Conservation (phyloP, 2,113 vertebrate genomes). For the Pteruthius melanotis region DNA sequence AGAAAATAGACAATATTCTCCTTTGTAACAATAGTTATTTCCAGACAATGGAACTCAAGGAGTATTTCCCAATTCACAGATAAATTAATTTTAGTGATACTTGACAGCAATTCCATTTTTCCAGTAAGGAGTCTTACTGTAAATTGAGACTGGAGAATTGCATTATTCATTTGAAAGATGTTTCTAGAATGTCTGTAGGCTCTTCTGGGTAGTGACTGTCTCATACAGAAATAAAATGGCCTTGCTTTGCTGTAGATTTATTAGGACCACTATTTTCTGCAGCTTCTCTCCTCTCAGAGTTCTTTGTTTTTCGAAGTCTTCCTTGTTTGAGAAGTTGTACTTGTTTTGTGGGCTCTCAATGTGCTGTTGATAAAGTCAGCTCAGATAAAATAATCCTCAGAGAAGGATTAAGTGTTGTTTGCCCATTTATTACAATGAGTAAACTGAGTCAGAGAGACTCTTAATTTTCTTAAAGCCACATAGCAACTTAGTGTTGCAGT, state of each 20-base stretch:
- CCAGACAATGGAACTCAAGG: background rate
- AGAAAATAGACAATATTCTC: conserved; percentile 10
- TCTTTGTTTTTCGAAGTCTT: background rate
- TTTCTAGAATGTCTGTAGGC: conserved; percentile 45
- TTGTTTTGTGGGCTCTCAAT: background rate
- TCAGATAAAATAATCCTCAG: background rate
- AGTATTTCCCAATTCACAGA: conserved; percentile 31
- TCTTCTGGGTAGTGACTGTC: background rate
- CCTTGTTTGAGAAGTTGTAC: background rate
- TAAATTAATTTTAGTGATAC: conserved; percentile 42
- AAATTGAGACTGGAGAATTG: conserved; percentile 35
- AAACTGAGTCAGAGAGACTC: conserved; percentile 25
- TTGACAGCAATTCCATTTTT: conserved; percentile 50
- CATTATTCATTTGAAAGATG: conserved; percentile 49
- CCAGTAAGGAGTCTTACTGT: conserved; percentile 18
- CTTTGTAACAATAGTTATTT: conserved; percentile 36
- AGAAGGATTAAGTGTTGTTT: background rate
- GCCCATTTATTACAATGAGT: background rate
- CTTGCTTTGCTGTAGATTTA: conserved; percentile 27
- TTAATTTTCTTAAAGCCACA: background rate
- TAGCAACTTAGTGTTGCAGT: background rate
- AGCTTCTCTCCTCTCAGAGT: background rate
- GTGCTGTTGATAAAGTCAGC: background rate
- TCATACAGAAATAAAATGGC: background rate
- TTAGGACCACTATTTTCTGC: background rate